These are phyloP conservation scores for Erebia aethiops DNA, from an alignment of 2,888 invertebrate species.

Conservation along the genomic window DNA sequence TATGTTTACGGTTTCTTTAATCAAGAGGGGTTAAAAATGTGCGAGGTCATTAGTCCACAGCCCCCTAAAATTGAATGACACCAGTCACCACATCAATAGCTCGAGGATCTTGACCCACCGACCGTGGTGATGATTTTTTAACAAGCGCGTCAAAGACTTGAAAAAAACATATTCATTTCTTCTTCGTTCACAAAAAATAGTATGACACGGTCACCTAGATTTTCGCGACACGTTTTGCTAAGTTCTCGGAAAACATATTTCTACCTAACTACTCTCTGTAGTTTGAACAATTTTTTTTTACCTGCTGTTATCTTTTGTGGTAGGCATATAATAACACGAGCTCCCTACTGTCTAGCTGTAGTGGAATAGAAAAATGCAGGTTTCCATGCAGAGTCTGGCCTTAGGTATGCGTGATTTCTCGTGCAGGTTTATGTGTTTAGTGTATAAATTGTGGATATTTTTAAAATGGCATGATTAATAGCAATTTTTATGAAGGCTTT, in stretches of 20 bases:
- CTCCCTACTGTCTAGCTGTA: not conserved
- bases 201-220: not conserved
- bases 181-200: too few relatives aligned
- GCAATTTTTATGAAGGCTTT: not conserved
- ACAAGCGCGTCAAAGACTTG: too few relatives aligned
- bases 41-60: too few relatives aligned
- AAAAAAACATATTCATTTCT: too few relatives aligned
- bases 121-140: too few relatives aligned
- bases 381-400: conserved; percentile 3
- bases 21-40: too few relatives aligned
- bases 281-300: not conserved
- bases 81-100: too few relatives aligned
- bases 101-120: too few relatives aligned
- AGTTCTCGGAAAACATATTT: not conserved
- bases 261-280: not conserved
- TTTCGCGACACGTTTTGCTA: not conserved
- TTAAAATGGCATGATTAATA: conserved; percentile 5
- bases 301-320: not conserved
- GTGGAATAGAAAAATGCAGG: not conserved
- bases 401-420: not conserved
- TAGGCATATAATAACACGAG: not conserved
- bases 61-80: too few relatives aligned
- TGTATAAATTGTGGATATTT: conserved; percentile 7
- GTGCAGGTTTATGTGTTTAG: conserved; percentile 3
- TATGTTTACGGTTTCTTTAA: too few relatives aligned